Base-by-base conservation (phyloP, 1,140 invertebrate species). In the Antheraea mylitta region DNA sequence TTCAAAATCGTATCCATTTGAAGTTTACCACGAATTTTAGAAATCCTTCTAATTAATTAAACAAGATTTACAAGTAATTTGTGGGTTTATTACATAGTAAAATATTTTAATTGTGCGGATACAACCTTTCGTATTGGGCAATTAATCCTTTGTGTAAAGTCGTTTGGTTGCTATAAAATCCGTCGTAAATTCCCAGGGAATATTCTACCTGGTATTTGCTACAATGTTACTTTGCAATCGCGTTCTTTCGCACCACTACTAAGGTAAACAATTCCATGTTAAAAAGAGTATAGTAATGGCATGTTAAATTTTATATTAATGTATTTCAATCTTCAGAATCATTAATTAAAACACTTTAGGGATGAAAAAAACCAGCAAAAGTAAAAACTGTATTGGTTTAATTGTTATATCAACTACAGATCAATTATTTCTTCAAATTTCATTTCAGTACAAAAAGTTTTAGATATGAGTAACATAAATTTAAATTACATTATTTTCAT, bases 391-490 rank as follows among this genome's bases (percentile, higher is more conserved):
- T 42, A 10, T 42, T 42, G 11, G 7, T 42, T 42, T 42, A 42
- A 42, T 42, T 42, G 1, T 4, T 11, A 42, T 42, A 42, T 42
- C 7, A 42, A 42, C 38, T 7, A 42, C 7, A 10, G 11, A 42
- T 42, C 11, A 42, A 42, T 42, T 0, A 42, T 42, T 42, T 42
- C n/a, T n/a, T n/a, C n/a, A n/a, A 42, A 42, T 42, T 42, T 11
- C 7, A 7, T 42, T 42, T 7, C 70, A 81, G 75, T 88, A 87
- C 78, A 87, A 88, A 86, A 64, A n/a, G 45, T 66, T 62, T n/a
- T n/a, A n/a, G n/a, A n/a, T n/a, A n/a, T n/a, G n/a, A 71, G 63
- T 69, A 73, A 73, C 64, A 67, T 70, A 36, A 58, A 68, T 48
- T 69, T 70, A 53, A 72, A 75, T 69, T 70, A 65, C 62, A 62